Evolutionary conservation across 1,140 invertebrate genomes (phyloP), one percentile per base, ranked within the genome.

Genomic region (Pectinophora gossypiella): DNA sequence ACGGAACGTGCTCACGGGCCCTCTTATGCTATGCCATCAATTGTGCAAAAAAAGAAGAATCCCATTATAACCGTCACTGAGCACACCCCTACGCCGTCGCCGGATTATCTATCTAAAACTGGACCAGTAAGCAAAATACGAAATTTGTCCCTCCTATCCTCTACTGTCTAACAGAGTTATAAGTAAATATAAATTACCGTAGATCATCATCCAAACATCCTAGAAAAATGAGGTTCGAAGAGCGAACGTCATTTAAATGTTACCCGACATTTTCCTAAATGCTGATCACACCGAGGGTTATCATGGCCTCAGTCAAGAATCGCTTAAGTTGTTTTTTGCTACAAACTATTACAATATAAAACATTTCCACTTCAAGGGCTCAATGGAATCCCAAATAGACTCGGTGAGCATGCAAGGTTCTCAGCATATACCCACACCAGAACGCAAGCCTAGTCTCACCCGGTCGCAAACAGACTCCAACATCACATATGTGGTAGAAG

Each of bases 41-140:
- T 80, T 40, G 44, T 76, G 9, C 81, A 81, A 10, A 85, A 87
- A 49, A 89, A 87, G 48, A 86, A 88, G 35, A 97, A 97, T 88
- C 97, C 97, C 0, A 98, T 98, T 48, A 99, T 98, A 40, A 98
- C 97, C 1, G 96, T 99, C 0, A 98, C 97, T 0, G 96, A 98
- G 76, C 96, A 98, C 72, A 97, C 96, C 0, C 96, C 96, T 0
- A 93, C 94, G 6, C 95, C 95, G 7, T 96, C 95, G 1, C 95
- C 95, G 0, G 95, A 96, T 69, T 95, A 93, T 65, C 90, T 95
- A 62, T 84, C 80, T 0, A 91, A 91, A 73, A 91, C 90, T 45
- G 88, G 93, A 87, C 94, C 95, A 88, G 95, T 95, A 83, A 75
- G 27, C n/a, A n/a, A n/a, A n/a, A n/a, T n/a, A n/a, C n/a, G n/a